phyloP scores from a whole-genome alignment of 2,797 vertebrate species.

The Eidolon dupreanum region DNA sequence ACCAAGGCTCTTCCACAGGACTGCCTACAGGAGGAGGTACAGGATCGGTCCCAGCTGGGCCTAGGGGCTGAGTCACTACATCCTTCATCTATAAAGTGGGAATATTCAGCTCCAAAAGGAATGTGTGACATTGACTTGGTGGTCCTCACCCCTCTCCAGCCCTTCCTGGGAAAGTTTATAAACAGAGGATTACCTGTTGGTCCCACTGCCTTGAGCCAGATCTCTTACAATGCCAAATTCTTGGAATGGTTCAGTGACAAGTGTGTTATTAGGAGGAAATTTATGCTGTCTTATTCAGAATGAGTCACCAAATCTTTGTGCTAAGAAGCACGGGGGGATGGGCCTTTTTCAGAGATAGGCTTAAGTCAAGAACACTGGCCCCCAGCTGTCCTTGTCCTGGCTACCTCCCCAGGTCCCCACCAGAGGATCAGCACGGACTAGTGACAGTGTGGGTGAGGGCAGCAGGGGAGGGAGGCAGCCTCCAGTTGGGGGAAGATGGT shows the following conservation, averaged over 20 bases:
- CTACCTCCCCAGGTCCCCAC: no score
- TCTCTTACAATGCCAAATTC: constrained; percentile 13
- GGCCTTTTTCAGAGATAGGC: neutral
- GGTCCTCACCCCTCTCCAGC: neutral
- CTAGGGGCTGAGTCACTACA: neutral
- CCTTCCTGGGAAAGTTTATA: neutral
- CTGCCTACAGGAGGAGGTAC: neutral
- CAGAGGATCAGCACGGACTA: neutral
- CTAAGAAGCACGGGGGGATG: neutral
- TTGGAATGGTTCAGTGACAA: neutral
- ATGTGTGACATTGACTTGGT: neutral
- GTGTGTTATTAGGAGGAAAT: constrained; percentile 51
- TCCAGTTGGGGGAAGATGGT: neutral
- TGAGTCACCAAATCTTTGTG: constrained; percentile 9
- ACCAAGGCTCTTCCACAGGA: neutral
- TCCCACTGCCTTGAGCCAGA: neutral
- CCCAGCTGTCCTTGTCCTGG: neutral
- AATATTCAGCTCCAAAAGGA: neutral
- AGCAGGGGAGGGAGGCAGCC: no score
- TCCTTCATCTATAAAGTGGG: neutral
- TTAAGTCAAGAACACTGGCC: neutral
- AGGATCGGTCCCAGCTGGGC: neutral
- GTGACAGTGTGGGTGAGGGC: neutral
- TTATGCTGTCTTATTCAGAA: constrained; percentile 16
- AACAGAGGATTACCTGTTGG: neutral